Evolutionary conservation across 2,113 vertebrate genomes (phyloP).

Genomic region (Engystomops pustulosus): DNA sequence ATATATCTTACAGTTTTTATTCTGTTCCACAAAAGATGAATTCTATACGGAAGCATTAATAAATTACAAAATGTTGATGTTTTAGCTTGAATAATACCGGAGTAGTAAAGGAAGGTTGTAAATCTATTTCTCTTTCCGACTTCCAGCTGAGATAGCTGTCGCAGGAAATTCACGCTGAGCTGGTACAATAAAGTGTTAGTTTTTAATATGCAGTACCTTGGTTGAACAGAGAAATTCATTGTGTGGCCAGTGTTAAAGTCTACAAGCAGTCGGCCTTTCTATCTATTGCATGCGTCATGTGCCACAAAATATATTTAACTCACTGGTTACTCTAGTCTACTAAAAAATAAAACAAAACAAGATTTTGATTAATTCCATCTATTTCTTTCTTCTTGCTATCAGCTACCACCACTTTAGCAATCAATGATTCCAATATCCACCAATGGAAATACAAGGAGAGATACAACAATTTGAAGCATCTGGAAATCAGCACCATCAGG

Average conservation of each 20-base stretch:
- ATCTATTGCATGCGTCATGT: not conserved
- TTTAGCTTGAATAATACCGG: slow-evolving; percentile 25
- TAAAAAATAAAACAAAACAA: not conserved
- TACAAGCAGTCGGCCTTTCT: not conserved
- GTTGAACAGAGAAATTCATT: not conserved
- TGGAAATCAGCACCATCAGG: not conserved
- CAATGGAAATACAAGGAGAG: not conserved
- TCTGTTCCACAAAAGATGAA: slow-evolving; percentile 43
- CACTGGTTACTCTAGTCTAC: not conserved
- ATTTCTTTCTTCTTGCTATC: not conserved
- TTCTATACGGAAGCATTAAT: slow-evolving; percentile 32
- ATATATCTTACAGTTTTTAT: slow-evolving; percentile 39
- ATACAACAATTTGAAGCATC: not conserved
- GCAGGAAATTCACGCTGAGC: not conserved
- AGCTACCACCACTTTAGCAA: not conserved
- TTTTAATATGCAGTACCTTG: slow-evolving; percentile 10
- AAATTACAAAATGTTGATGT: slow-evolving; percentile 39
- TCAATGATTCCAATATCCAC: not conserved
- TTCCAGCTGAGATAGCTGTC: slow-evolving; percentile 8
- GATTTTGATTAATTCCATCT: not conserved
- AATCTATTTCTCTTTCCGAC: slow-evolving; percentile 16
- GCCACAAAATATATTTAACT: not conserved
- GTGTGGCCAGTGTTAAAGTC: not conserved
- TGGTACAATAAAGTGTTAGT: not conserved
- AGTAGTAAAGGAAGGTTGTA: slow-evolving; percentile 31